Base-by-base conservation (phyloP, 2,113 vertebrate species). In the Muscicapa adusta region DNA sequence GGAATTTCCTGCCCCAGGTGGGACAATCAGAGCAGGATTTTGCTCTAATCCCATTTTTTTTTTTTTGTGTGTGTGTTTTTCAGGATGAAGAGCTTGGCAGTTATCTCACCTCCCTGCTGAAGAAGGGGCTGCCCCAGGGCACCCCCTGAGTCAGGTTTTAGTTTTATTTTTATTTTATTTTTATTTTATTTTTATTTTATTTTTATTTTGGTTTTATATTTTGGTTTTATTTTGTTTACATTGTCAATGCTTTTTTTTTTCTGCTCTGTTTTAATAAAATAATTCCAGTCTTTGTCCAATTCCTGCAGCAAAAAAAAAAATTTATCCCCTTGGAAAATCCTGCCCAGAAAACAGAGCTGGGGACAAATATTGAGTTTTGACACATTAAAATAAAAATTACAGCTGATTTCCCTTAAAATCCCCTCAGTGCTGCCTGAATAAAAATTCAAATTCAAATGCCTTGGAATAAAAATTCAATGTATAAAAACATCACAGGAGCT, bases 31-130 rank as follows among this genome's bases (percentile, higher is more conserved):
- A 5, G 8, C n/a, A 29, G 38, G 24, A 5, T 16, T 57, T 33
- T 18, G 5, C 6, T 90, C 48, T 68, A 34, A 33, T 18, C 14
- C 34, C 5, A 0, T 23, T 56, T 45, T 17, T 45, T 17, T 38
- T 25, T 74, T 7, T 70, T n/a, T n/a, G n/a, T n/a, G n/a, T n/a
- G n/a, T n/a, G 4, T 40, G 11, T 3, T 2, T 16, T 71, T 2
- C 31, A 99, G 99, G 99, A 99, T 20, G 99, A 99, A 68, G 99
- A 99, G 23, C 97, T 99, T 74, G 99, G 99, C 34, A 99, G 99
- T 96, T 99, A 98, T 54, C 98, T 99, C 43, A 99, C 99, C 0
- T 97, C 98, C 4, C 93, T 99, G 10, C 98, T 99, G 80, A 99
- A 99, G 81, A 99, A 99, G 54, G 99, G 99, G 0, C 98, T 99